Base-by-base conservation (phyloP, 2,888 invertebrate genomes). In the Cetonia aurata region DNA sequence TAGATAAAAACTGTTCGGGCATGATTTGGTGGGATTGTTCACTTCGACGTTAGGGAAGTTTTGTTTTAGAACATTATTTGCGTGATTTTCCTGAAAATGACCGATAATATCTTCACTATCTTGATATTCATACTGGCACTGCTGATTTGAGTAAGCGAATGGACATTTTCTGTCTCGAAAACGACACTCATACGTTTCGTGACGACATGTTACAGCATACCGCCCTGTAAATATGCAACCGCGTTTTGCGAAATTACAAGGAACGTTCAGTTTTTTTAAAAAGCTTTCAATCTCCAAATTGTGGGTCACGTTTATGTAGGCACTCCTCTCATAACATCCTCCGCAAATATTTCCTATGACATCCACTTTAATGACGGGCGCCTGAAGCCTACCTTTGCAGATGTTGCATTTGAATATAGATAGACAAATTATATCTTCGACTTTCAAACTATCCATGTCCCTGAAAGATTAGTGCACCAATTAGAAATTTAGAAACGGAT, bases 191-290 rank as follows among this genome's bases (percentile, higher is more conserved):
- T n/a, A 44, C 25, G 25, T 48, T 12, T 59, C 59, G 8, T 59
- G 59, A 0, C 44, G 12, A n/a, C 59, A 59, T 0, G n/a, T 44
- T 6, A 19, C 12, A 25, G 1, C 9, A 4, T 25, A 59, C 6
- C 1, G 8, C 10, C 44, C 59, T 9, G 17, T 12, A n/a, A 44
- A 25, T 25, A 15, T 59, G 8, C 59, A 59, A 19, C 59, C 59
- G 1, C 12, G n/a, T 25, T 25, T n/a, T 3, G 59, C 19, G 6
- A 41, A 59, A n/a, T 59, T 59, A 25, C 59, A 59, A 15, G 44
- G 59, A 0, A 59, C 15, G 25, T 44, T 44, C 10, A 44, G 42
- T 8, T 25, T 44, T 12, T 3, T 25, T 1, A 59, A 17, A 25
- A 59, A 1, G 6, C 9, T 17, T n/a, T 59, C 42, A 3, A 59